Conservation (phyloP, 2,888 invertebrate species). For the Drosophila sordidapex region DNA sequence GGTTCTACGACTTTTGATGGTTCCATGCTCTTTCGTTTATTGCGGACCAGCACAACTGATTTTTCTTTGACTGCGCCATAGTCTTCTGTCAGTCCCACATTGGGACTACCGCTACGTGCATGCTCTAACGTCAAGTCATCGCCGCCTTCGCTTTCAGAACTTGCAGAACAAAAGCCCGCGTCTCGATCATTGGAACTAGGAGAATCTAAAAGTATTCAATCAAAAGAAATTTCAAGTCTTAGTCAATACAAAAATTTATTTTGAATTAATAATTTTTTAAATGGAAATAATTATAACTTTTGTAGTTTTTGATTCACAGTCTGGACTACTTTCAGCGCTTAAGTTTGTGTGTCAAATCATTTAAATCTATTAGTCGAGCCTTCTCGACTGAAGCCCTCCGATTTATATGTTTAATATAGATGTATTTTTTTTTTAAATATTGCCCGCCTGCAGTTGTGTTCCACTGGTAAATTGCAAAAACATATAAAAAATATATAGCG, state of each 20-base stretch:
- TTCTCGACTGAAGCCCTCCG: not conserved
- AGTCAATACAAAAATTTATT: not conserved
- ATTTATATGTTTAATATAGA: not conserved
- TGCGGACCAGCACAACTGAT: slow-evolving; percentile 86
- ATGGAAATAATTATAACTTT: not conserved
- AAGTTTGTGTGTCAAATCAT: not conserved
- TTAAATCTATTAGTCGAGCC: not conserved
- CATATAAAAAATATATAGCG: slow-evolving; percentile 36
- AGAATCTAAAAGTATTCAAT: slow-evolving; percentile 79
- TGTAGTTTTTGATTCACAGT: not conserved
- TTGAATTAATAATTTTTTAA: not conserved
- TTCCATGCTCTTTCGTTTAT: slow-evolving; percentile 89
- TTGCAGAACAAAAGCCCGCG: slow-evolving; percentile 90
- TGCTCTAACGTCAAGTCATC: slow-evolving; percentile 87
- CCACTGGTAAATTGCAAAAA: slow-evolving; percentile 21
- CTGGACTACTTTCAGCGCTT: not conserved
- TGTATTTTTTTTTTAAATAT: not conserved
- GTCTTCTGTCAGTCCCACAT: slow-evolving; percentile 88
- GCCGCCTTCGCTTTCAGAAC: slow-evolving; percentile 85
- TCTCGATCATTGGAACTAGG: slow-evolving; percentile 86
- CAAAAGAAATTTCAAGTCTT: slow-evolving; percentile 15
- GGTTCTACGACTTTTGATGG: slow-evolving; percentile 87
- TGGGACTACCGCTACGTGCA: slow-evolving; percentile 83
- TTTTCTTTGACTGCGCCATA: slow-evolving; percentile 87
- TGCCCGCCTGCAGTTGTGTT: not conserved